Conservation (phyloP, 2,888 invertebrate species). For the Rotaria macrura region DNA sequence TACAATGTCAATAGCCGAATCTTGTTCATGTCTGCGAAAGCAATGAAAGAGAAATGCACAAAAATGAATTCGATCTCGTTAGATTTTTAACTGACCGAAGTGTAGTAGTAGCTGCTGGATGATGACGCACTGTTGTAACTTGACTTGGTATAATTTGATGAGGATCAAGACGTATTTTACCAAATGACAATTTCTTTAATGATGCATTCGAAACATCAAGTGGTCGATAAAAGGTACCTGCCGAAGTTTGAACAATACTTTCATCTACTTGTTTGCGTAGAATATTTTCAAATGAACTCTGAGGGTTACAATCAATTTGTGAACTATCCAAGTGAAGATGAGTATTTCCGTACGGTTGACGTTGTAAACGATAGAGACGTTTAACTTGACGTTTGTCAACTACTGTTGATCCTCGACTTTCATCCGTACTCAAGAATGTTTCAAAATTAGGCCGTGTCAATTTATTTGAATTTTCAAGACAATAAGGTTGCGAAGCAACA, state of each 20-base stretch:
- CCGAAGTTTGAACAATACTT: neutral
- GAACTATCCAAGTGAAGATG: neutral
- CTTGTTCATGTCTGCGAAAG: neutral
- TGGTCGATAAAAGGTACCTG: neutral
- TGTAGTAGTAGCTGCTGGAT: neutral
- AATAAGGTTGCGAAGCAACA: neutral
- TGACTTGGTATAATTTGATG: conserved; percentile 22
- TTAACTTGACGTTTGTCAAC: neutral
- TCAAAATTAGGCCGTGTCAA: neutral
- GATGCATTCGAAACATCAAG: neutral
- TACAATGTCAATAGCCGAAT: neutral
- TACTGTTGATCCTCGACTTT: neutral
- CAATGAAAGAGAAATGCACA: too few relatives aligned
- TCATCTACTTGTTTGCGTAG: neutral
- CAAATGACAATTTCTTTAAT: conserved; percentile 6
- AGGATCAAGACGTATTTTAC: conserved; percentile 23
- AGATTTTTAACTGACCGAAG: neutral
- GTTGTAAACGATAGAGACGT: neutral
- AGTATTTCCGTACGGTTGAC: neutral
- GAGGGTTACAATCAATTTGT: neutral
- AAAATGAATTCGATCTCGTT: neutral
- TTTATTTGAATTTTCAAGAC: neutral
- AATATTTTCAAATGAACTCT: neutral
- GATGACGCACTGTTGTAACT: conserved; percentile 18
- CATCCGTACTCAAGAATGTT: neutral